Evolutionary conservation across 1,140 invertebrate species (phyloP).

Genomic region (Cyclargus thomasi): DNA sequence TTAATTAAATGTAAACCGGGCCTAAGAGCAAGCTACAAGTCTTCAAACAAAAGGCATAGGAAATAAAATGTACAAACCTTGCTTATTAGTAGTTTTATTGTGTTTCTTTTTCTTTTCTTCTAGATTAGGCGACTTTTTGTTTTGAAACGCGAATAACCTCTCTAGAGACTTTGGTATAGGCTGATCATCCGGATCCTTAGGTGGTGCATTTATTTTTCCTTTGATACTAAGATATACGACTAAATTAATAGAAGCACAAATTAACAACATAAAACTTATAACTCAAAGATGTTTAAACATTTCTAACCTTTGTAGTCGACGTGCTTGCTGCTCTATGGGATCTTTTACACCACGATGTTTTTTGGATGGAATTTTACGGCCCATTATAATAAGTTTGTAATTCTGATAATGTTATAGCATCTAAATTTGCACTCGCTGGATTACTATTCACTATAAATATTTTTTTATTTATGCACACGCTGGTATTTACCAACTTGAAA

Average conservation of each 20-base stretch:
- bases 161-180: conserved; percentile 79
- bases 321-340: conserved; percentile 78
- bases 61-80: background rate
- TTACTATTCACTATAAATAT: too few species aligned
- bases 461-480: background rate
- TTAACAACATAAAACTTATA: background rate
- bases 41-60: too few species aligned
- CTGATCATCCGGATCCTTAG: conserved; percentile 79
- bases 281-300: background rate
- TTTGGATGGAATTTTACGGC: conserved; percentile 83
- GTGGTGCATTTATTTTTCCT: conserved; percentile 81
- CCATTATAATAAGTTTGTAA: conserved; percentile 67
- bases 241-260: conserved; percentile 13
- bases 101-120: conserved; percentile 60
- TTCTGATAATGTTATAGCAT: background rate
- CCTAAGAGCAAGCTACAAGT: too few species aligned
- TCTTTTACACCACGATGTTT: conserved; percentile 83
- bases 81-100: conserved; percentile 3
- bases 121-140: conserved; percentile 56
- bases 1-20: too few species aligned
- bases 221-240: conserved; percentile 73
- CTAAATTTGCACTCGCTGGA: background rate
- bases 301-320: conserved; percentile 74
- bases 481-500: background rate
- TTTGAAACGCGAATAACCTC: conserved; percentile 76